Percentiles rank a stretch among this genome's conserved stretches.
These are phyloP conservation scores for Poecilia latipinna DNA, from an alignment of 2,113 vertebrate species.

Conservation along the genomic window DNA sequence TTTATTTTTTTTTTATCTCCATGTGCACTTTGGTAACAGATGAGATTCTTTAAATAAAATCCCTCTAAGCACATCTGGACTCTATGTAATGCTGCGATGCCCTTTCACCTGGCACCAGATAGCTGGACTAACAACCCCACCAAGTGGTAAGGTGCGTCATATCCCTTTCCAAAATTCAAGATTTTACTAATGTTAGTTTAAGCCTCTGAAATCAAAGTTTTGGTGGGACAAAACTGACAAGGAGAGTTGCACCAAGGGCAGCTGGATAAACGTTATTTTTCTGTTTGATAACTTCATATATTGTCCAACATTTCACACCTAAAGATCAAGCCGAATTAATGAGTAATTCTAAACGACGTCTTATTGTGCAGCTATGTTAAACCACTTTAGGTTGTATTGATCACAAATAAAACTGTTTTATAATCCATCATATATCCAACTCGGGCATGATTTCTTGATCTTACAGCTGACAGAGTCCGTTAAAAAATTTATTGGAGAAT, in stretches of 20 bases:
- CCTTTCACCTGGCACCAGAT: constrained; percentile 70
- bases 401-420: neutral
- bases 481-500: neutral
- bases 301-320: too few species aligned
- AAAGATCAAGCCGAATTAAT: too few species aligned
- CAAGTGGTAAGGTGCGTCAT: constrained; percentile 74
- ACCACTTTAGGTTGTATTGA: neutral
- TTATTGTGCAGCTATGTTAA: neutral
- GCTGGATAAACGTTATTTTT: too few species aligned
- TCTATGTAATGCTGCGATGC: constrained; percentile 24
- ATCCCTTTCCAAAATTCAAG: constrained; percentile 25
- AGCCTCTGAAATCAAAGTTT: neutral
- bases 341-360: neutral
- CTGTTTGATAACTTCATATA: too few species aligned
- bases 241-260: too few species aligned
- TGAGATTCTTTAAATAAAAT: constrained; percentile 8
- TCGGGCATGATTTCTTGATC: neutral
- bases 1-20: neutral
- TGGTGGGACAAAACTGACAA: too few species aligned
- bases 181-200: neutral
- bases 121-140: constrained; percentile 75
- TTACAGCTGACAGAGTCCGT: neutral
- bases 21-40: constrained; percentile 7
- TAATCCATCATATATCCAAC: neutral
- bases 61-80: neutral